phyloP scores from a whole-genome alignment of 2,113 vertebrate species.

The Cettia cetti region DNA sequence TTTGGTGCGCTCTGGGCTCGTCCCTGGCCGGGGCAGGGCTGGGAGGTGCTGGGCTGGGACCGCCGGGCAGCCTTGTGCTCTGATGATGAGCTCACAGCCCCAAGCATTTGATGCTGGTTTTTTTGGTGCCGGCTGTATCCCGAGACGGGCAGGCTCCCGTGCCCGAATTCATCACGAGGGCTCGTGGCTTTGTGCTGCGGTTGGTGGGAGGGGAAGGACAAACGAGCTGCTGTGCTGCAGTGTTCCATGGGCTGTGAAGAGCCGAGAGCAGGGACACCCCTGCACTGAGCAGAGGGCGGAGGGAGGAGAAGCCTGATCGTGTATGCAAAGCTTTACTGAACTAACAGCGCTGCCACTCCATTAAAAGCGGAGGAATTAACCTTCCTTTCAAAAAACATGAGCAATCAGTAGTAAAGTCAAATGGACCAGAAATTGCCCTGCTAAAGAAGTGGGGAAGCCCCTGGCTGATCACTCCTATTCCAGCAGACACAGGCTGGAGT shows the following conservation, averaged over 20 bases:
- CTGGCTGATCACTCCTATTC: neutral
- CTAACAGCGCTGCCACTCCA: neutral
- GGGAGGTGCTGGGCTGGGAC: neutral
- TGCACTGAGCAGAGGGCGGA: neutral
- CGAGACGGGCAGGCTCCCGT: neutral
- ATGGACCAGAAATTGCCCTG: neutral
- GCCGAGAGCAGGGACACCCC: neutral
- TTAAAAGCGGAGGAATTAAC: constrained; percentile 49
- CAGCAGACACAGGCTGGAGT: neutral
- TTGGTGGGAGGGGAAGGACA: neutral
- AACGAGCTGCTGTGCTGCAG: neutral
- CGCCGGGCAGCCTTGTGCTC: neutral
- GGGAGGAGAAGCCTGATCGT: neutral
- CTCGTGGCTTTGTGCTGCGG: neutral
- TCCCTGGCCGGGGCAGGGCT: neutral
- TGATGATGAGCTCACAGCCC: neutral
- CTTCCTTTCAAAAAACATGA: constrained; percentile 21
- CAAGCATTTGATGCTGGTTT: neutral
- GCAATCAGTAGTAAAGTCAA: constrained; percentile 16
- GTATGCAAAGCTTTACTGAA: neutral
- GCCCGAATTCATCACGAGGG: neutral
- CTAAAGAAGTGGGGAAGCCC: neutral
- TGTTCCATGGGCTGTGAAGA: neutral
- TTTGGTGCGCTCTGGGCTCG: neutral
- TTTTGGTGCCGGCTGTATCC: neutral